Conservation (phyloP, 2,113 vertebrate genomes). For the Daphoenositta chrysoptera region DNA sequence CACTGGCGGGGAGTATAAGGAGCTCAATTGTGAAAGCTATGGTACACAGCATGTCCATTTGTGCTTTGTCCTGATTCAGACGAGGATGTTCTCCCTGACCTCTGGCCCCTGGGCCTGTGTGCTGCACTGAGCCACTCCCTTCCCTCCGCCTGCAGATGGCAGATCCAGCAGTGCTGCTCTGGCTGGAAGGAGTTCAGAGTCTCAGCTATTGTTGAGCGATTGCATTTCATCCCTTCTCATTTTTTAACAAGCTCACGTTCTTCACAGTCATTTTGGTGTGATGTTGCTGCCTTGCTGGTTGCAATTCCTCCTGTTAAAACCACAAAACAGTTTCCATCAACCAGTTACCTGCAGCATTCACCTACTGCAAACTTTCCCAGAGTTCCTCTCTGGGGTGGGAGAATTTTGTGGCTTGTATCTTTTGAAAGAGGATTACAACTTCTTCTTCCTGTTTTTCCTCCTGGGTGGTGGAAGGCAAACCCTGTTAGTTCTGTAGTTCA, state of each 20-base stretch:
- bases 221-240: not conserved
- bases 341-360: not conserved
- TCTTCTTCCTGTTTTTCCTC: not conserved
- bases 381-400: not conserved
- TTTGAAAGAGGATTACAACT: not conserved
- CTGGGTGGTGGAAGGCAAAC: not conserved
- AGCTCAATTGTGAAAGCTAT: slow-evolving; percentile 84
- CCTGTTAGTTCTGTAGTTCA: not conserved
- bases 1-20: slow-evolving; percentile 80
- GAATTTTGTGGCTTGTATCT: not conserved
- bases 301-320: not conserved
- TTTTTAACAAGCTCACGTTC: not conserved
- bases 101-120: not conserved
- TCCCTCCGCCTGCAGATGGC: not conserved
- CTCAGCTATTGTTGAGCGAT: not conserved
- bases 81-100: not conserved
- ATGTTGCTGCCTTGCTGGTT: not conserved
- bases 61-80: not conserved
- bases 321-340: not conserved
- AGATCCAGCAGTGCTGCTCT: not conserved
- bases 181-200: not conserved
- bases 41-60: slow-evolving; percentile 41
- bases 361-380: not conserved
- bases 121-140: not conserved
- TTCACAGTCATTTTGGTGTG: not conserved